These are phyloP conservation scores for Celastrina argiolus DNA, from an alignment of 2,888 invertebrate genomes.

Conservation along the genomic window DNA sequence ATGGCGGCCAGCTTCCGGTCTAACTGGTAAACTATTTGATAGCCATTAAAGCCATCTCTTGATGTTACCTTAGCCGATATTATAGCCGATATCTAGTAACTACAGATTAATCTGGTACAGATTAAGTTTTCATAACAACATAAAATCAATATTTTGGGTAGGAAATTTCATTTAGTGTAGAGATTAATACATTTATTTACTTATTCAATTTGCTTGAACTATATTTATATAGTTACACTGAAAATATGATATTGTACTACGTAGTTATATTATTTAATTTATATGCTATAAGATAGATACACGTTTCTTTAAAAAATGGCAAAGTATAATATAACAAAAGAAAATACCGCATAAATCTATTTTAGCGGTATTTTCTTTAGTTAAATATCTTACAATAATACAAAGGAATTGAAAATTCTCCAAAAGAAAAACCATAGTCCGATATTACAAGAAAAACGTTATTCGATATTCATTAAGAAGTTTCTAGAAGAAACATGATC, in stretches of 20 bases:
- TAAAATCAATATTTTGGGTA: not conserved
- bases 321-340: no score
- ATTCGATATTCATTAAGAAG: not conserved
- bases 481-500: not conserved
- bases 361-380: no score
- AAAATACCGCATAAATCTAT: no score
- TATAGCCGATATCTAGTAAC: not conserved
- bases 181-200: not conserved
- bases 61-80: not conserved
- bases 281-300: no score
- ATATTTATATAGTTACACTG: no score
- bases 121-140: not conserved
- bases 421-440: not conserved
- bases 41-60: slow-evolving; percentile 10
- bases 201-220: not conserved
- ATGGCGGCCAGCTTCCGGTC: slow-evolving; percentile 24
- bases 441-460: not conserved
- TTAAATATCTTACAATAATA: no score
- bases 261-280: no score
- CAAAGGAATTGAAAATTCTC: not conserved
- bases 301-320: no score
- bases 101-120: not conserved
- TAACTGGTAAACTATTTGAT: slow-evolving; percentile 17
- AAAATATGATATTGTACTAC: no score
- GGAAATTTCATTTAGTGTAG: not conserved